Percentiles rank a stretch among this genome's conserved stretches.
Conservation (phyloP, 2,113 vertebrate species). For the Narcine bancroftii region DNA sequence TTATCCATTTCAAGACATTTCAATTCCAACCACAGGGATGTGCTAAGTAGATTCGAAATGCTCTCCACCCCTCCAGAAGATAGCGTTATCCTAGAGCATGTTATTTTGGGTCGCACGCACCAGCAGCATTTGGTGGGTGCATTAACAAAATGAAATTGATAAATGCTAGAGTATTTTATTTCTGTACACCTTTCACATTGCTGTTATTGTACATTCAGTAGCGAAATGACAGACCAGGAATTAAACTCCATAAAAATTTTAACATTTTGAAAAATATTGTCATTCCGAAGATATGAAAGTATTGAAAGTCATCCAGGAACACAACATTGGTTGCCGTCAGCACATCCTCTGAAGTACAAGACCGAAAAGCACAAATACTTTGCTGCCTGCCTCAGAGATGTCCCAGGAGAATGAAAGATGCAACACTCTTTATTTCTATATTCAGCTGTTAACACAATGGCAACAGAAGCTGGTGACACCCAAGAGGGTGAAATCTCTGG, state of each 20-base stretch:
- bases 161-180: constrained; percentile 1
- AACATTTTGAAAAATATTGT: neutral
- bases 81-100: neutral
- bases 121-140: neutral
- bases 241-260: neutral
- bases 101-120: neutral
- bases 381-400: neutral
- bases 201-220: neutral
- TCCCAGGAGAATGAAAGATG: neutral
- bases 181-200: neutral
- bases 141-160: neutral
- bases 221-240: neutral
- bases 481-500: neutral
- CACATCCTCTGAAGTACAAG: neutral
- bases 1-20: neutral
- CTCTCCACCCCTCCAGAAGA: neutral
- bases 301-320: neutral
- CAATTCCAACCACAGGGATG: neutral
- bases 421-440: neutral
- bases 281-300: neutral
- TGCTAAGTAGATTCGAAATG: neutral
- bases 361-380: neutral
- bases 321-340: neutral
- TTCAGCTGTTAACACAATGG: neutral
- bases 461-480: neutral